A percentile compares a stretch with the other conserved stretches of the same genome.
Evolutionary conservation across 2,113 vertebrate species (phyloP).

Genomic region (Indri indri): DNA sequence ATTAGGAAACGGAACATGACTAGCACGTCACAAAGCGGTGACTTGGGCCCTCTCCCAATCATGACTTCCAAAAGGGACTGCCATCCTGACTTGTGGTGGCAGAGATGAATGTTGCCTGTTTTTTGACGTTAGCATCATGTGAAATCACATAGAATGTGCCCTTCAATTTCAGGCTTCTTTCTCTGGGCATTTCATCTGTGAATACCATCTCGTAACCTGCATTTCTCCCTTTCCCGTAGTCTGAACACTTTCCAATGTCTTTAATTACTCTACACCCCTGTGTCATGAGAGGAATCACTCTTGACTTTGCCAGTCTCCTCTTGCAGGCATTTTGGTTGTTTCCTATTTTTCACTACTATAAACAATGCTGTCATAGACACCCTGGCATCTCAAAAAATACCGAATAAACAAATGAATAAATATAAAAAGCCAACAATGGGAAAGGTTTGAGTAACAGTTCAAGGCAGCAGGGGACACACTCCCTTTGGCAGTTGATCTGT

Average conservation of each 20-base stretch:
- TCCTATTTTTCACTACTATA: not conserved
- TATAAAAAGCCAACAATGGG: not conserved
- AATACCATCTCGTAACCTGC: not conserved
- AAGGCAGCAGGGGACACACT: not conserved
- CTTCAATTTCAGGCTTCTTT: not conserved
- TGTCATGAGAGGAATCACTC: not conserved
- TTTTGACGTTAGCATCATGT: not conserved
- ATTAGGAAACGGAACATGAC: not conserved
- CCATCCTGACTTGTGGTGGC: not conserved
- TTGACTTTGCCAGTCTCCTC: not conserved
- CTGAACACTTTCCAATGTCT: not conserved
- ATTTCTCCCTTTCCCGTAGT: not conserved
- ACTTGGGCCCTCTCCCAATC: not conserved
- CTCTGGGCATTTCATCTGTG: not conserved
- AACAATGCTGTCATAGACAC: not conserved
- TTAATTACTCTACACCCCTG: too few species aligned
- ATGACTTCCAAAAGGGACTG: not conserved
- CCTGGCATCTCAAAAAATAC: not conserved
- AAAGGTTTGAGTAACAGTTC: not conserved
- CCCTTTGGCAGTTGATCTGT: not conserved
- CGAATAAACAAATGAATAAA: not conserved
- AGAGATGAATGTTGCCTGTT: not conserved
- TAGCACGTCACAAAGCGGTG: not conserved
- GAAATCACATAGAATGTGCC: too few species aligned
- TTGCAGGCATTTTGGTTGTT: not conserved